Evolutionary conservation across 2,113 vertebrate genomes (phyloP).

Genomic region (Otocyon megalotis): DNA sequence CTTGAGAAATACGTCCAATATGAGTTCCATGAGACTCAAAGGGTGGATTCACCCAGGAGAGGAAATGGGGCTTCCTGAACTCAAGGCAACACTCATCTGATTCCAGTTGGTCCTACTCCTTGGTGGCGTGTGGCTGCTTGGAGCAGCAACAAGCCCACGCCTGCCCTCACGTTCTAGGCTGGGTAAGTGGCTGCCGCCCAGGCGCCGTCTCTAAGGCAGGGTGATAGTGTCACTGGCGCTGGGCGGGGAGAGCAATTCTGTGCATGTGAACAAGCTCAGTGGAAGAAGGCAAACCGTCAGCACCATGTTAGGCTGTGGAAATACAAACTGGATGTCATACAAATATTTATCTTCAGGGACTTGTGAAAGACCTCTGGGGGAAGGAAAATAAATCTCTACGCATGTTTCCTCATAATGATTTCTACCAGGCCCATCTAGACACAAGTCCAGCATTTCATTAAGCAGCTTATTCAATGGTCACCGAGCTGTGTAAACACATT

Average conservation of each 20-base stretch:
- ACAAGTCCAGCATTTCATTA: slow-evolving; percentile 68
- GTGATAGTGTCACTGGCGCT: neutral
- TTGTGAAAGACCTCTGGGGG: slow-evolving; percentile 53
- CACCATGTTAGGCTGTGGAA: slow-evolving; percentile 7
- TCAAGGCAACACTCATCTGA: neutral
- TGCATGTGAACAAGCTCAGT: slow-evolving; percentile 38
- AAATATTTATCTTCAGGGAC: slow-evolving; percentile 77
- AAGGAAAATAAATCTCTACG: slow-evolving; percentile 72
- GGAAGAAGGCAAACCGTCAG: slow-evolving; percentile 11
- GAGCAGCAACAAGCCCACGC: neutral
- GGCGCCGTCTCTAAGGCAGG: neutral
- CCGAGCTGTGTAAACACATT: slow-evolving; percentile 53
- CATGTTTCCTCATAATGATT: slow-evolving; percentile 71
- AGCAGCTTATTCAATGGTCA: slow-evolving; percentile 50
- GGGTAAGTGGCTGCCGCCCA: neutral
- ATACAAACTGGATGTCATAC: slow-evolving; percentile 37
- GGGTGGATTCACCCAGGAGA: neutral
- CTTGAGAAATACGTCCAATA: neutral
- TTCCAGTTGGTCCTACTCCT: neutral
- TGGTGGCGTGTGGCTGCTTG: rapidly evolving
- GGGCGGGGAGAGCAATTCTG: neutral
- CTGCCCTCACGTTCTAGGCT: neutral
- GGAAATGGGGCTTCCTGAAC: neutral
- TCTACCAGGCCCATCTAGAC: slow-evolving; percentile 60
- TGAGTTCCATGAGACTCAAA: neutral